Conservation (phyloP, 2,797 vertebrate species). For the Varecia variegata region DNA sequence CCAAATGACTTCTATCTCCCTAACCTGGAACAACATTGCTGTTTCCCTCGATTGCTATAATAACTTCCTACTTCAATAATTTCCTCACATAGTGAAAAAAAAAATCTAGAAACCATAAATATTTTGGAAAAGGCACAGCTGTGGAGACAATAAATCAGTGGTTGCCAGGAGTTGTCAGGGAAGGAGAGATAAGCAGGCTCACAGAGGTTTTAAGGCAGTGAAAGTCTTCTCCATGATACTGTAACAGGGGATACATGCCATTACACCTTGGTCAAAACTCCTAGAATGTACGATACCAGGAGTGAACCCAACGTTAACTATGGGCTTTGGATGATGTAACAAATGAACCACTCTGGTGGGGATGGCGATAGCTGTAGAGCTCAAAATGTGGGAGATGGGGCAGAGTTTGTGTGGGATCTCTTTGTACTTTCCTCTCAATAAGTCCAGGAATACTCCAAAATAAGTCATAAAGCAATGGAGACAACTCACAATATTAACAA, state of each 20-base stretch:
- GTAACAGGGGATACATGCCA: background rate
- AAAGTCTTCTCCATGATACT: background rate
- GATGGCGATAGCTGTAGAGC: too few species aligned
- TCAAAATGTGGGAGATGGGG: too few species aligned
- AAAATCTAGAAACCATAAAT: background rate
- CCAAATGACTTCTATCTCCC: background rate
- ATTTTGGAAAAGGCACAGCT: background rate
- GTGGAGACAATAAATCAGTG: background rate
- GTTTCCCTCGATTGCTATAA: background rate
- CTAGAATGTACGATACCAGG: background rate
- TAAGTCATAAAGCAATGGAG: too few species aligned
- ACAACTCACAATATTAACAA: too few species aligned
- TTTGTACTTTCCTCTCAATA: too few species aligned
- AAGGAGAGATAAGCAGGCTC: accelerated
- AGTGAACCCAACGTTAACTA: background rate
- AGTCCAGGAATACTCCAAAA: too few species aligned
- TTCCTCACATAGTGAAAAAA: background rate
- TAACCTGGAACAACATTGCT: background rate
- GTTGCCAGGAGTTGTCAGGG: background rate
- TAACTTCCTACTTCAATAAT: background rate
- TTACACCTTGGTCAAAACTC: background rate
- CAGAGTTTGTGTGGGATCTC: too few species aligned
- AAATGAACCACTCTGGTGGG: too few species aligned
- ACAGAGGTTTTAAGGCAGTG: background rate
- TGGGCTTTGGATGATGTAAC: background rate